Evolutionary conservation across 2,113 vertebrate genomes (phyloP).

Genomic region (Anoura caudifer): DNA sequence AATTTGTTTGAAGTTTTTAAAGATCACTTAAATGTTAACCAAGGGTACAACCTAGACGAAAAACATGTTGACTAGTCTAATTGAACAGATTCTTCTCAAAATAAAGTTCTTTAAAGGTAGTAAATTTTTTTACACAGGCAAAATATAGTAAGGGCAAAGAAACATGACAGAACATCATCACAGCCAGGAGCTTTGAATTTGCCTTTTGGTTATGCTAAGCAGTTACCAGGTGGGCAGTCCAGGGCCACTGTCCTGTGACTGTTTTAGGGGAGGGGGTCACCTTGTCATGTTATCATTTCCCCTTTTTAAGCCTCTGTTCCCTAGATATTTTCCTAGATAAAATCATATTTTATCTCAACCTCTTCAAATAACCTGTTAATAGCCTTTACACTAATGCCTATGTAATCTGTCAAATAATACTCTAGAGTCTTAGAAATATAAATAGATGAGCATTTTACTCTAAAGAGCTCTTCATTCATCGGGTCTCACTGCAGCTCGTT

Average conservation of each 20-base stretch:
- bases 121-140: not conserved
- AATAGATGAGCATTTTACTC: conserved; percentile 1
- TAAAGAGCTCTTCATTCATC: not conserved
- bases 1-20: not conserved
- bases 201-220: not conserved
- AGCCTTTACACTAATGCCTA: not conserved
- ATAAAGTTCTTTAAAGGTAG: conserved; percentile 7
- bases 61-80: not conserved
- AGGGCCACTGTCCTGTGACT: not conserved
- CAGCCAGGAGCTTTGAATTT: not conserved
- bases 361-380: not conserved
- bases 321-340: not conserved
- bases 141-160: not conserved
- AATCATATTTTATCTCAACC: not conserved
- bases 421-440: conserved; percentile 13
- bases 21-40: not conserved
- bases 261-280: not conserved
- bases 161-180: not conserved
- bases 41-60: not conserved
- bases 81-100: not conserved
- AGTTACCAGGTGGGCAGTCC: not conserved
- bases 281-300: not conserved
- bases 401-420: not conserved
- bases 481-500: not conserved
- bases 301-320: not conserved